phyloP scores from a whole-genome alignment of 2,797 vertebrate genomes.

The Halcyon smyrnensis region DNA sequence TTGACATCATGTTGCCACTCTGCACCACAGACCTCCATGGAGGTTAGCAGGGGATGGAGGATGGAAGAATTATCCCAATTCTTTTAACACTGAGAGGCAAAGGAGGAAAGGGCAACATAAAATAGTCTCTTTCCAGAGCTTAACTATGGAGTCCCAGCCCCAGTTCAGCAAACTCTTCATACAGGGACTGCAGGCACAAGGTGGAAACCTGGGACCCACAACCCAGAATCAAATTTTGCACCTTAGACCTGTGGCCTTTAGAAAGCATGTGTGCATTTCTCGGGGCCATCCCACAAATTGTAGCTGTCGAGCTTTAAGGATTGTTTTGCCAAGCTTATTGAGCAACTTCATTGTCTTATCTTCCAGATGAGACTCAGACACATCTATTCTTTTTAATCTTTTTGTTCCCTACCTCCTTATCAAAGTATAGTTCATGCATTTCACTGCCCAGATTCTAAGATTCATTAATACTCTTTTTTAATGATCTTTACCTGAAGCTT shows the following conservation, averaged over 20 bases:
- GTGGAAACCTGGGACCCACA: not conserved
- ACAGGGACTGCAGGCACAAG: not conserved
- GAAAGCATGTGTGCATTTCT: not conserved
- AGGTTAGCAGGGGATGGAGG: not conserved
- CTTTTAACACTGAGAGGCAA: not conserved
- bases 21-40: fast-evolving
- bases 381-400: not conserved
- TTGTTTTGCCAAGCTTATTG: not conserved
- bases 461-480: not conserved
- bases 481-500: not conserved
- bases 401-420: not conserved
- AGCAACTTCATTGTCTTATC: not conserved
- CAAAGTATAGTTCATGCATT: not conserved
- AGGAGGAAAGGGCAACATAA: not conserved
- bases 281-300: not conserved
- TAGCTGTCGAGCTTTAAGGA: not conserved
- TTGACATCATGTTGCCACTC: not conserved
- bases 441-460: not conserved
- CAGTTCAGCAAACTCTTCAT: not conserved
- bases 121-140: not conserved
- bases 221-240: not conserved
- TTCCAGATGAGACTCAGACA: not conserved
- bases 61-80: not conserved
- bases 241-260: not conserved
- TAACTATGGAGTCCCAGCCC: not conserved